Evolutionary conservation across 1,140 invertebrate genomes (phyloP).

Genomic region (Euwallacea similis): DNA sequence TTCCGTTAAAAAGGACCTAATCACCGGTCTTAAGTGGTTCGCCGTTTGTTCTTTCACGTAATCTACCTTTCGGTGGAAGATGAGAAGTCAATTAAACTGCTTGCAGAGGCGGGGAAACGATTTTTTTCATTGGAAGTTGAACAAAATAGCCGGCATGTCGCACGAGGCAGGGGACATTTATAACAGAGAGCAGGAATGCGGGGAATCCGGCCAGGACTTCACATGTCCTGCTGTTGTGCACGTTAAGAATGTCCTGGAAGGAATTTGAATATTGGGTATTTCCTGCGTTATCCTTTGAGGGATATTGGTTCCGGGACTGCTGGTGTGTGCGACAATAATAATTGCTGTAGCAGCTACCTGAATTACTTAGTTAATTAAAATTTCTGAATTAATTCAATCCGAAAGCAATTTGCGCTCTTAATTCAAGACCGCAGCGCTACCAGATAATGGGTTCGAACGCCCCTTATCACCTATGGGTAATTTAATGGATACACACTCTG

Average conservation of each 20-base stretch:
- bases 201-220: conserved; percentile 35
- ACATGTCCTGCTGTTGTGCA: conserved; percentile 34
- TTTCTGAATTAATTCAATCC: conserved; percentile 15
- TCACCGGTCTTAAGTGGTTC: conserved; percentile 33
- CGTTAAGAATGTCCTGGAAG: conserved; percentile 29
- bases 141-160: conserved; percentile 24
- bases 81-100: conserved; percentile 34
- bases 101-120: conserved; percentile 10
- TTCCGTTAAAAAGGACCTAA: conserved; percentile 37
- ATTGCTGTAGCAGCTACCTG: no score
- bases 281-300: not conserved
- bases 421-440: conserved; percentile 16
- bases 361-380: conserved; percentile 16
- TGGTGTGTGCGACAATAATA: no score
- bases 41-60: conserved; percentile 30
- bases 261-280: conserved; percentile 38
- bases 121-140: not conserved
- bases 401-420: conserved; percentile 15
- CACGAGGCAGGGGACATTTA: conserved; percentile 25
- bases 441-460: conserved; percentile 12
- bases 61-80: conserved; percentile 37
- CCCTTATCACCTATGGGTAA: conserved; percentile 18
- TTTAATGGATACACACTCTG: not conserved
- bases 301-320: conserved; percentile 17
- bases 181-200: conserved; percentile 31